Base-by-base conservation (phyloP, 2,888 invertebrate genomes). In the Tanypteryx hageni region DNA sequence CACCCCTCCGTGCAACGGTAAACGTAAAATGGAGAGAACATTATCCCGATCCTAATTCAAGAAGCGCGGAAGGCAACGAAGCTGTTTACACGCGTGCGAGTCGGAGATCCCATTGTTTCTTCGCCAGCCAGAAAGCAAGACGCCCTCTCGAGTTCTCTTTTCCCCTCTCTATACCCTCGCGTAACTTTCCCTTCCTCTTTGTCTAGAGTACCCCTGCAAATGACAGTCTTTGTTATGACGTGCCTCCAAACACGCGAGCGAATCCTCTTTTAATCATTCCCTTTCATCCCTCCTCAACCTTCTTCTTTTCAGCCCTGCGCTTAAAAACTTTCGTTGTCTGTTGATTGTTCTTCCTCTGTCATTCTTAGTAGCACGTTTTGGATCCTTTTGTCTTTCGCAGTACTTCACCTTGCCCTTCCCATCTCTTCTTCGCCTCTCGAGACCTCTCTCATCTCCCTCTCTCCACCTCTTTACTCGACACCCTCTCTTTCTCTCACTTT, bases 1-100 rank as follows among this genome's bases (percentile, higher is more conserved):
- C 76, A 76, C 22, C 68, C 76, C 76, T 76, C 76, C 22, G 76
- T 44, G 5, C 44, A 76, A 76, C 76, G 76, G 76, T 76, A 76
- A 76, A 76, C 27, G 76, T 13, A 10, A 22, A 13, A 27, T 27
- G 76, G 76, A 27, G 22, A 27, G 22, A 76, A 76, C 76, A 27
- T 76, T 22, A 22, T 76, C 76, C 22, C 68, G 7, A n/a, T 18
- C 16, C 68, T 76, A 22, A 76, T 76, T 76, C 76, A 22, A 76
- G 76, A 61, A 9, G 59, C 59, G 9, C 59, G 59, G 59, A 76
- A 27, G 76, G 76, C 76, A 76, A 27, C 13, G 22, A 22, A 27
- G 76, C 22, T 76, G 76, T 76, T 76, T 76, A 76, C 76, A 76
- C 76, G 76, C 68, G 68, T 22, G 18, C 5, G 68, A 22, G 13